Evolutionary conservation across 2,888 invertebrate genomes (phyloP).

Genomic region (Cremastinae sp.): DNA sequence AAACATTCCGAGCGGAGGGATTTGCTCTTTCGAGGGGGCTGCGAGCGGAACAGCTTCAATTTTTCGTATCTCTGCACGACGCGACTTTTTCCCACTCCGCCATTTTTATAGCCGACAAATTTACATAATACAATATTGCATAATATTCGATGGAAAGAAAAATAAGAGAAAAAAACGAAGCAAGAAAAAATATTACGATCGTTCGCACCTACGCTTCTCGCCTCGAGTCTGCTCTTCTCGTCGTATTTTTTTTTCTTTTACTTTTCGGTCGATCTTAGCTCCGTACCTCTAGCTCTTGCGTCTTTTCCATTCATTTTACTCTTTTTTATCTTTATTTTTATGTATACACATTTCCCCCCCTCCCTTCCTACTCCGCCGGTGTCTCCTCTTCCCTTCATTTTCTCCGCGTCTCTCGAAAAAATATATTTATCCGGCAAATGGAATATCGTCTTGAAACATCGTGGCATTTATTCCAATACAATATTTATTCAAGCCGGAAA

Average conservation of each 20-base stretch:
- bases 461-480: not conserved
- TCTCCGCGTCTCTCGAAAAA: conserved; percentile 28
- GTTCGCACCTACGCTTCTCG: conserved; percentile 58
- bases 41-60: conserved; percentile 25
- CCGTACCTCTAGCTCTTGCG: not conserved
- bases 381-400: not conserved
- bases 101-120: conserved; percentile 65
- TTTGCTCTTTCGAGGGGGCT: conserved; percentile 16
- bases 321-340: conserved; percentile 18
- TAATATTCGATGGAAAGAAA: conserved; percentile 42
- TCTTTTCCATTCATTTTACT: conserved; percentile 29
- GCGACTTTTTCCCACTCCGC: conserved; percentile 44
- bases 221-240: conserved; percentile 25
- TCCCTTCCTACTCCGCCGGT: not conserved
- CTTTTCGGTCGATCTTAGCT: conserved; percentile 28
- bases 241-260: conserved; percentile 16
- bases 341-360: not conserved
- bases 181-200: conserved; percentile 50
- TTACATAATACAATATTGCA: conserved; percentile 69
- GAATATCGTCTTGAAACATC: conserved; percentile 11
- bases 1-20: conserved; percentile 20
- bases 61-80: conserved; percentile 27
- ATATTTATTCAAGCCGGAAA: conserved; percentile 51
- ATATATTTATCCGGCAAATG: conserved; percentile 28
- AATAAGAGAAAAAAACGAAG: conserved; percentile 3